Conservation (phyloP, 2,888 invertebrate genomes). For the Chouioia cunea region DNA sequence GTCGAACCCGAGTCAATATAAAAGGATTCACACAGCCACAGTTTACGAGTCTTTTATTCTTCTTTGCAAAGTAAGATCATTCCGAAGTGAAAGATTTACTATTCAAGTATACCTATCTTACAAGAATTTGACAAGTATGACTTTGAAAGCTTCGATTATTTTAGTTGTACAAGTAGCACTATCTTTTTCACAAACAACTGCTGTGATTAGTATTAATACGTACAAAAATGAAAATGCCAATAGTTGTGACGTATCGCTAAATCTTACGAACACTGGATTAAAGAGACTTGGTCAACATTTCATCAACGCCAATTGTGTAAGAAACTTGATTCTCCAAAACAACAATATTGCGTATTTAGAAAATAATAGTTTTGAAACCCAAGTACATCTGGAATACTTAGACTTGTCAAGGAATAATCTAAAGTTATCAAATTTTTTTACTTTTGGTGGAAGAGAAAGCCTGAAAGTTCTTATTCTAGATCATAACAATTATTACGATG, state of each 20-base stretch:
- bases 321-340: slow-evolving; percentile 51
- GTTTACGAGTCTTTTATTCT: too few relatives aligned
- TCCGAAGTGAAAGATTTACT: too few relatives aligned
- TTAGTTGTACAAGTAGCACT: too few relatives aligned
- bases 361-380: slow-evolving; percentile 48
- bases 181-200: background rate
- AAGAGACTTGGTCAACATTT: slow-evolving; percentile 37
- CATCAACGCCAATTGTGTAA: slow-evolving; percentile 47
- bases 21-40: too few relatives aligned
- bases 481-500: slow-evolving; percentile 47
- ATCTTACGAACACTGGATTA: slow-evolving; percentile 35
- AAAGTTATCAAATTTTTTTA: slow-evolving; percentile 51
- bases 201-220: background rate
- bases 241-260: slow-evolving; percentile 21
- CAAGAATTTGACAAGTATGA: too few relatives aligned
- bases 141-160: too few relatives aligned
- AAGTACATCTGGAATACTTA: slow-evolving; percentile 54
- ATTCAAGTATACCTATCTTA: too few relatives aligned
- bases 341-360: slow-evolving; percentile 52
- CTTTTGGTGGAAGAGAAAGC: slow-evolving; percentile 50
- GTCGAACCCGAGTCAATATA: too few relatives aligned
- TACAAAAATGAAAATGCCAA: slow-evolving; percentile 23
- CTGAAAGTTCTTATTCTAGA: slow-evolving; percentile 53
- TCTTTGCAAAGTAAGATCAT: too few relatives aligned
- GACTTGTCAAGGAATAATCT: slow-evolving; percentile 56